Base-by-base conservation (phyloP, 2,113 vertebrate species). In the Pangasianodon hypophthalmus region DNA sequence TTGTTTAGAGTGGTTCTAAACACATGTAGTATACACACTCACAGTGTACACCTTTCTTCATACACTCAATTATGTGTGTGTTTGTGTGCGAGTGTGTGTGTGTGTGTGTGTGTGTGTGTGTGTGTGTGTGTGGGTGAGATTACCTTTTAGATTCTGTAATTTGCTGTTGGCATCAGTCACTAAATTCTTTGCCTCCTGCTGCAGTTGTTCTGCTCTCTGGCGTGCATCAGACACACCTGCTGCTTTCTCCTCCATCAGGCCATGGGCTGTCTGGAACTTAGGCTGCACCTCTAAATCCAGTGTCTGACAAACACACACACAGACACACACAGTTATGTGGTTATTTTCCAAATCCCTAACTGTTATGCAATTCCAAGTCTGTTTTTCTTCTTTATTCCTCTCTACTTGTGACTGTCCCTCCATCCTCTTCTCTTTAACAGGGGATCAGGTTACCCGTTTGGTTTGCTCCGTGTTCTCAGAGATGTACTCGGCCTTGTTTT, bases 131-230 rank as follows among this genome's bases (percentile, higher is more conserved):
- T n/a, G 21, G 48, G 9, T 32, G 86, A 16, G 87, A 90, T 91
- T 92, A 98, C 98, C 97, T 96, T 94, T 95, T n/a, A 99, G 96
- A 77, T 96, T 95, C 90, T 97, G 95, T 29, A 99, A 96, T 91
- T 98, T 98, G 87, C 82, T 93, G 92, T 96, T 96, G 87, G 97
- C 97, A 95, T 98, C 96, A n/a, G 92, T 92, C 88, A 99, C 54
- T 93, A 99, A 94, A 29, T 96, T 94, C 93, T 94, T 97, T 58
- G 98, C 98, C 94, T 99, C 97, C 71, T 96, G 95, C 90, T 97
- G 97, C 88, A 99, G 93, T 67, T 95, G 48, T 44, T 97, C 92
- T 0, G 97, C 98, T 92, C 94, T 97, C 92, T 95, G 97, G 93
- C 95, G 96, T 18, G 97, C 98, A 16, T 95, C 95, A 6, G 95